phyloP scores from a whole-genome alignment of 2,888 invertebrate species.

The Drosophila mayaguana region DNA sequence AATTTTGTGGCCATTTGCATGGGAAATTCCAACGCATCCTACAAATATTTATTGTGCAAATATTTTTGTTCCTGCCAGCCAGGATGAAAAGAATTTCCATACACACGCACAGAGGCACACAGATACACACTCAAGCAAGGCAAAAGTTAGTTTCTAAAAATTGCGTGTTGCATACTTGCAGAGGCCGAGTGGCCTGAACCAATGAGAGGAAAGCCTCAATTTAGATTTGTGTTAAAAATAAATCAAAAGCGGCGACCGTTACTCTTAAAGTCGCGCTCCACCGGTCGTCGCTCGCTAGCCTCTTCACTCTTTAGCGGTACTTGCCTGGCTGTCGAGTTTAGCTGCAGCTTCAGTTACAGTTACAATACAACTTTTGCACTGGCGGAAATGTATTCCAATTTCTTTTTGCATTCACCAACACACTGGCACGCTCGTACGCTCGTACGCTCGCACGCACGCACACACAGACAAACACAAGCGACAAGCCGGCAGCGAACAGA shows the following conservation, averaged over 20 bases:
- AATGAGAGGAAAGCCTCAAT: neutral
- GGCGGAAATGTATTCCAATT: constrained; percentile 73
- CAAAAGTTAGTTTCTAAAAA: constrained; percentile 7
- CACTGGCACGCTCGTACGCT: constrained; percentile 35
- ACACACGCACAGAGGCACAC: neutral
- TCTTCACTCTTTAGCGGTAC: constrained; percentile 14
- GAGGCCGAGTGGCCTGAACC: constrained; percentile 4
- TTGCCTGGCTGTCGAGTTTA: constrained; percentile 49
- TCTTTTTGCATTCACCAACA: constrained; percentile 42
- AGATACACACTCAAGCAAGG: neutral
- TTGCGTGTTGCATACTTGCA: constrained; percentile 39
- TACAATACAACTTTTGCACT: constrained; percentile 45
- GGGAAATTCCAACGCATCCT: constrained; percentile 59
- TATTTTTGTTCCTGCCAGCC: constrained; percentile 33
- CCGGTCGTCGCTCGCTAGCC: neutral
- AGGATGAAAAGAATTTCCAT: constrained; percentile 37
- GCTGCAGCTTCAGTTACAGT: constrained; percentile 37
- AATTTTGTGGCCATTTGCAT: constrained; percentile 68
- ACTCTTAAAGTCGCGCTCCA: constrained; percentile 1
- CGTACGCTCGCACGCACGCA: constrained; percentile 35
- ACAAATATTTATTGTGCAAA: constrained; percentile 62
- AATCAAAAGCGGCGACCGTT: constrained; percentile 4
- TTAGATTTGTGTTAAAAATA: constrained; percentile 20
- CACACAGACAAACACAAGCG: constrained; percentile 4
- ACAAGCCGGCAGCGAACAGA: constrained; percentile 31